Evolutionary conservation across 2,113 vertebrate species (phyloP).

Genomic region (Bubo bubo): DNA sequence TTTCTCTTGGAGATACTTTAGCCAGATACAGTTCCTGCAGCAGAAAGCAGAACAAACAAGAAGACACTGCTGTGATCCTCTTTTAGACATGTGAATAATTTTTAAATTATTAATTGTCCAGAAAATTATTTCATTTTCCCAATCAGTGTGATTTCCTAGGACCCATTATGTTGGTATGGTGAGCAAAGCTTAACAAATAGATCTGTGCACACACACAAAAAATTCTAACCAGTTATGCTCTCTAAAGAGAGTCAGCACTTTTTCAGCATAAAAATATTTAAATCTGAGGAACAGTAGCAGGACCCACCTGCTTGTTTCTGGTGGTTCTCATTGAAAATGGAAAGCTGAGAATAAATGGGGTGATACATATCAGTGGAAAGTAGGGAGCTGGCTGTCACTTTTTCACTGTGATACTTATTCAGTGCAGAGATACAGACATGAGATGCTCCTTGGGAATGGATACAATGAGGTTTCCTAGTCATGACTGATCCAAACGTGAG

Average conservation of each 20-base stretch:
- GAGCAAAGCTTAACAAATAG: background rate
- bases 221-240: background rate
- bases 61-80: background rate
- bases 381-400: background rate
- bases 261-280: background rate
- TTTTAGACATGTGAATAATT: background rate
- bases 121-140: background rate
- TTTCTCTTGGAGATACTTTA: background rate
- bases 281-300: background rate
- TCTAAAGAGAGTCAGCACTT: background rate
- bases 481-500: background rate
- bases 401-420: background rate
- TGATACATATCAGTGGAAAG: background rate
- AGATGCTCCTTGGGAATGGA: background rate
- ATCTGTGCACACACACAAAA: background rate
- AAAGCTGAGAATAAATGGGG: background rate
- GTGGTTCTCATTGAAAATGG: background rate
- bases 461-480: background rate
- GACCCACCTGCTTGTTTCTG: background rate
- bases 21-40: background rate
- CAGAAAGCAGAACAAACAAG: background rate
- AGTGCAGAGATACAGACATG: background rate
- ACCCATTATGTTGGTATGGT: accelerated
- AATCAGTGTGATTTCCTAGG: background rate
- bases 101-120: background rate